phyloP scores from a whole-genome alignment of 2,113 vertebrate genomes.

The Danio rerio region DNA sequence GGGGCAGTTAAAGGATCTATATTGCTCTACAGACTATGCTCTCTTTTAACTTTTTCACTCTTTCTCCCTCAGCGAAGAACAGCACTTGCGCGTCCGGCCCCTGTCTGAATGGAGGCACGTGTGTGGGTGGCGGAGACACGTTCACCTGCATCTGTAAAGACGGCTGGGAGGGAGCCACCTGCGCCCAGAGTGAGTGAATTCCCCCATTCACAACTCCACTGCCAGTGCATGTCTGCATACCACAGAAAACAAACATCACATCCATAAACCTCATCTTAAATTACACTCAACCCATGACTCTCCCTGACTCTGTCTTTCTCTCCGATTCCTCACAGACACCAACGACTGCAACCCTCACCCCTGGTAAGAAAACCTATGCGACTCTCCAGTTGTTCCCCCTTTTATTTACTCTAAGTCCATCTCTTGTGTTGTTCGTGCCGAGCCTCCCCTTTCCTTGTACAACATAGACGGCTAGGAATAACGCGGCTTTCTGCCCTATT shows the following conservation, averaged over 20 bases:
- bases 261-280: not conserved
- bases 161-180: conserved; percentile 95
- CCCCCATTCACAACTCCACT: not conserved
- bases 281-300: not conserved
- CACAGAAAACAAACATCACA: not conserved
- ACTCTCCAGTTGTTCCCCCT: not conserved
- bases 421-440: conserved; percentile 48
- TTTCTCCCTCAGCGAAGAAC: conserved; percentile 82
- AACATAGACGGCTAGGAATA: conserved; percentile 54
- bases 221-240: conserved; percentile 28
- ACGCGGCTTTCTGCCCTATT: conserved; percentile 49
- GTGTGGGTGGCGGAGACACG: conserved; percentile 91
- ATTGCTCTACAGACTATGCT: no score
- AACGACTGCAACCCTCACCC: conserved; percentile 97
- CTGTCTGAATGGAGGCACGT: conserved; percentile 92
- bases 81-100: conserved; percentile 92
- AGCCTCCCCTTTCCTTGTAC: conserved; percentile 59
- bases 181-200: conserved; percentile 86
- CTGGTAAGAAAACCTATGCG: conserved; percentile 81
- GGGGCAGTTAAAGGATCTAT: no score
- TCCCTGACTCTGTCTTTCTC: not conserved
- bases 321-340: conserved; percentile 78
- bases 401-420: conserved; percentile 48
- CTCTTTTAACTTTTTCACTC: conserved; percentile 11
- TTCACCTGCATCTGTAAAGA: conserved; percentile 98